Evolutionary conservation across 2,797 vertebrate genomes (phyloP).

Genomic region (Ibycter americanus): DNA sequence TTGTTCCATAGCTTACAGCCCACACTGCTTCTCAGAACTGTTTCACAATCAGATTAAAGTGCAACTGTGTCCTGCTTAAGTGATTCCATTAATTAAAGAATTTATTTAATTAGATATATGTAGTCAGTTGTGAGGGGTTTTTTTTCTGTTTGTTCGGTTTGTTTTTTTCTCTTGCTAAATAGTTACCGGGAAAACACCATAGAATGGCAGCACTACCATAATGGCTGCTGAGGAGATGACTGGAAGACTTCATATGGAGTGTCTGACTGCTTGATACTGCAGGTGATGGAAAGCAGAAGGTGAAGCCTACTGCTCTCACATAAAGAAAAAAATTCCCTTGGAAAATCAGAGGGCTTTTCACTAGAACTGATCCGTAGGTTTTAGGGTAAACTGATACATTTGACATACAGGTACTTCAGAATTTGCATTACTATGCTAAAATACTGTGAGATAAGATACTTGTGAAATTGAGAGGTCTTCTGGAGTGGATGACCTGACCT

Average conservation of each 20-base stretch:
- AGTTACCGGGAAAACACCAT: not conserved
- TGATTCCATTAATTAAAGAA: not conserved
- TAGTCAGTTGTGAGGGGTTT: not conserved
- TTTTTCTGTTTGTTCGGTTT: not conserved
- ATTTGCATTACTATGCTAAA: not conserved
- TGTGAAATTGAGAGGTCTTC: not conserved
- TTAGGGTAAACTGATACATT: not conserved
- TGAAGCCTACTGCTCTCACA: not conserved
- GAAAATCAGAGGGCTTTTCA: not conserved
- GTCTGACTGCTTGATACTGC: not conserved
- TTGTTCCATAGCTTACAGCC: not conserved
- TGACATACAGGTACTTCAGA: not conserved
- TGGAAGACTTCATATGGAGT: not conserved
- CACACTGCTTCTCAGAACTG: not conserved
- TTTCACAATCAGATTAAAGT: constrained; percentile 27
- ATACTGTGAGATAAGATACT: not conserved
- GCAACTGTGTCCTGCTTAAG: not conserved
- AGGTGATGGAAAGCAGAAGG: not conserved
- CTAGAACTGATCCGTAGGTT: not conserved
- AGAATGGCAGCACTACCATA: not conserved
- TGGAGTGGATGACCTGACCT: not conserved
- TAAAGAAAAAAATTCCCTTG: not conserved
- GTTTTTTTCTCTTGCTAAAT: not conserved
- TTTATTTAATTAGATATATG: not conserved
- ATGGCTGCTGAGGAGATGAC: not conserved